phyloP scores from a whole-genome alignment of 2,888 invertebrate species.

The Melikaiella ostensackeni region DNA sequence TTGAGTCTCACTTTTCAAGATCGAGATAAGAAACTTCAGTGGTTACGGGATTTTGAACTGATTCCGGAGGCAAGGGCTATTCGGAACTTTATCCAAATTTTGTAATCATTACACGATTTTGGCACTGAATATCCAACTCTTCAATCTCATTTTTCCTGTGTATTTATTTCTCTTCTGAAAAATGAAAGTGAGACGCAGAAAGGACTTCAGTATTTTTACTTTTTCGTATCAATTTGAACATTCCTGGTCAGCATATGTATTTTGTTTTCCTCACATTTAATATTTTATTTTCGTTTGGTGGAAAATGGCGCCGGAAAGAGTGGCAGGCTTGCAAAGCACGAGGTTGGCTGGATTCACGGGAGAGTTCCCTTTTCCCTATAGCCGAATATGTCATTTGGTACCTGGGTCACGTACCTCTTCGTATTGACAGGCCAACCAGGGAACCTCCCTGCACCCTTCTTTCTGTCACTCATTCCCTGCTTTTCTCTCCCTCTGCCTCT shows the following conservation, averaged over 20 bases:
- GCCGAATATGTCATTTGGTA: constrained; percentile 69
- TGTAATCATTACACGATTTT: too few species aligned
- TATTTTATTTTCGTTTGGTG: constrained; percentile 40
- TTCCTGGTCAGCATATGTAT: background rate
- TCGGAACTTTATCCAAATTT: too few species aligned
- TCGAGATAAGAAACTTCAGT: too few species aligned
- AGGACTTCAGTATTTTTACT: too few species aligned
- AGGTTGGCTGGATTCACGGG: constrained; percentile 28
- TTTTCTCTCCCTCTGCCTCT: constrained; percentile 42
- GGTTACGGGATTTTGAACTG: too few species aligned
- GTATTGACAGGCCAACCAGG: constrained; percentile 74
- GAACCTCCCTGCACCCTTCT: constrained; percentile 51
- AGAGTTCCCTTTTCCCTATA: constrained; percentile 51
- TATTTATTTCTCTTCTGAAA: too few species aligned
- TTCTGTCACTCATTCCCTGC: constrained; percentile 35
- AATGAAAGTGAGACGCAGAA: too few species aligned
- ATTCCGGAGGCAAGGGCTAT: too few species aligned
- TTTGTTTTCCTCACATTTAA: constrained; percentile 2
- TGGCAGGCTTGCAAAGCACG: constrained; percentile 33
- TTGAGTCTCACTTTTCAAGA: too few species aligned
- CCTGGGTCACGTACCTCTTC: constrained; percentile 74
- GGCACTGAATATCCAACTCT: too few species aligned
- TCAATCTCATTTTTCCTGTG: too few species aligned
- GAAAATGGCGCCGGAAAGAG: constrained; percentile 51
- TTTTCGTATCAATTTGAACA: too few species aligned